Evolutionary conservation across 2,888 invertebrate genomes (phyloP).

Genomic region (Anagyrus pseudococci): DNA sequence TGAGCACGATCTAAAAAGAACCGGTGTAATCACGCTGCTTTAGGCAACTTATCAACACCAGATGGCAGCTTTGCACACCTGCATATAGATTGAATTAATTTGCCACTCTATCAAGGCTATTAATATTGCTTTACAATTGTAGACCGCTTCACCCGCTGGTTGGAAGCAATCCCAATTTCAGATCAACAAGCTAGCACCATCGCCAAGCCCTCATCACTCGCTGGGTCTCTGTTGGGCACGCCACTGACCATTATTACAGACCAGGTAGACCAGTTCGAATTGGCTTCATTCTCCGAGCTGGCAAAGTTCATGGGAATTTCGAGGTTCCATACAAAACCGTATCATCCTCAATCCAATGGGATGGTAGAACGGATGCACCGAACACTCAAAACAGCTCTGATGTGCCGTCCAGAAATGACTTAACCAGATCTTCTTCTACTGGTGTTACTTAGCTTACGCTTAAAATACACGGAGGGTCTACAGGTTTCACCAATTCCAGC

Average conservation of each 20-base stretch:
- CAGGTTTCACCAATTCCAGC: not conserved
- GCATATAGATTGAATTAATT: not conserved
- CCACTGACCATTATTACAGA: constrained; percentile 48
- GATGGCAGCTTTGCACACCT: not conserved
- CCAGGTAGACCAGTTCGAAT: constrained; percentile 47
- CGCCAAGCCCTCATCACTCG: no score
- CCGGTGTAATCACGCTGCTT: not conserved
- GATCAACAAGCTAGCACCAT: not conserved
- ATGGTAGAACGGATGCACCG: constrained; percentile 40
- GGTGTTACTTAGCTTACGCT: not conserved
- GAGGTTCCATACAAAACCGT: constrained; percentile 42
- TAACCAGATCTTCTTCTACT: not conserved
- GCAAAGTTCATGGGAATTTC: constrained; percentile 33
- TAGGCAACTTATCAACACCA: not conserved
- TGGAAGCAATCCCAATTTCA: not conserved
- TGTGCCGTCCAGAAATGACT: constrained; percentile 15
- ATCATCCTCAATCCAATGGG: constrained; percentile 45
- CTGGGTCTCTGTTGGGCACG: constrained; percentile 49
- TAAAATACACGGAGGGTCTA: not conserved
- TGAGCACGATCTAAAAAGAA: not conserved
- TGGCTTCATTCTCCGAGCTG: constrained; percentile 39
- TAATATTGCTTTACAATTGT: not conserved
- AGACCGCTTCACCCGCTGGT: not conserved
- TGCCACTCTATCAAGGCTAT: not conserved
- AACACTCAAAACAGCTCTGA: constrained; percentile 33